Base-by-base conservation (phyloP, 1,140 invertebrate species). In the Neodiprion lecontei region DNA sequence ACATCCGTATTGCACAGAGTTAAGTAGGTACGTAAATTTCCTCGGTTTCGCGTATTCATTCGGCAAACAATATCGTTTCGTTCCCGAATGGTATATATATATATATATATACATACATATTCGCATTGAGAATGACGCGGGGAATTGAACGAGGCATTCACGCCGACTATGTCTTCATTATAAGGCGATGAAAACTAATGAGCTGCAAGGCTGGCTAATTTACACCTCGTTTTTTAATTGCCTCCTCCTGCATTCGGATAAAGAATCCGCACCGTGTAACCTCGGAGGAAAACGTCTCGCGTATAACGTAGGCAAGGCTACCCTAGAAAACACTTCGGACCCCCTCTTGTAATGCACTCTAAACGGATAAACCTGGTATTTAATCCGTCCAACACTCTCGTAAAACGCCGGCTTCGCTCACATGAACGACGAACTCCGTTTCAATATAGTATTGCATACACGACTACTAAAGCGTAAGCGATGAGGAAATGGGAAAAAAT, bases 171-270 rank as follows among this genome's bases (percentile, higher is more conserved):
- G 53, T 61, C 53, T 61, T 61, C 53, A 61, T 61, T 61, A 61
- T 61, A 61, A 61, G 53, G 53, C 53, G 53, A 61, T 61, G 53
- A 61, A 61, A 61, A 61, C 53, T 61, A 61, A 61, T 61, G 53
- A 61, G 53, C 53, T 61, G 53, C 53, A 61, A 61, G 53, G 11
- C 53, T 61, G 53, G 53, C 53, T 61, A 61, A 61, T 61, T 61
- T 61, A 61, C 53, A 9, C 53, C 53, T 61, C 53, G 53, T 61
- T 61, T 61, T 61, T 61, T 61, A 61, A 61, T 61, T 61, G 4
- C 53, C 53, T 9, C 11, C 53, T 40, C 28, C 5, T 40, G 28
- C 9, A 61, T 61, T 61, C 9, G 4, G 53, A 61, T 61, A 61
- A 61, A 61, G 53, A 9, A 61, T 5, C 28, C 5, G 28, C 28